Evolutionary conservation across 2,113 vertebrate genomes (phyloP).

Genomic region (Okapia johnstoni): DNA sequence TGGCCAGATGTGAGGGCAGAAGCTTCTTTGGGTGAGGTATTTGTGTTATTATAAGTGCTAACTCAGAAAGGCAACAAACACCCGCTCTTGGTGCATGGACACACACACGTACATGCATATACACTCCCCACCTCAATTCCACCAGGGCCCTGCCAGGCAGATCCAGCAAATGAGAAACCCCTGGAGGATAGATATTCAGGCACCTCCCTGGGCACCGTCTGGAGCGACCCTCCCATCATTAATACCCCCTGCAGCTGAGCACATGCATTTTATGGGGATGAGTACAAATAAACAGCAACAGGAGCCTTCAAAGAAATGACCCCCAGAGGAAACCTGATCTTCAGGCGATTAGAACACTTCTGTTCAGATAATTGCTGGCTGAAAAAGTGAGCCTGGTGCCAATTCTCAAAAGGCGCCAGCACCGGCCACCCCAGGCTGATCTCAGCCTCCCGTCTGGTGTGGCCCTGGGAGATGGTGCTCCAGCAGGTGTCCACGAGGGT

Average conservation of each 20-base stretch:
- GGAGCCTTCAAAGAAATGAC: constrained; percentile 39
- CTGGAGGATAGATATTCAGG: neutral
- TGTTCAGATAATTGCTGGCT: constrained; percentile 47
- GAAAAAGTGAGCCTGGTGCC: constrained; percentile 31
- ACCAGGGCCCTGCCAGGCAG: neutral
- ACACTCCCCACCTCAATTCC: neutral
- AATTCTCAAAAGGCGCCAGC: neutral
- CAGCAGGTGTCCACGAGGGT: neutral
- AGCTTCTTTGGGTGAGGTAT: neutral
- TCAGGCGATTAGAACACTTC: constrained; percentile 51
- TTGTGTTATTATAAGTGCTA: neutral
- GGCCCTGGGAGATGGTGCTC: accelerated
- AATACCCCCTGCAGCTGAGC: neutral
- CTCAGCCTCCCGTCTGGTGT: accelerated
- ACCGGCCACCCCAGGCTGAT: neutral
- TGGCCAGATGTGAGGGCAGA: neutral
- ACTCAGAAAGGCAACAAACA: neutral
- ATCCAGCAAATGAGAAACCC: neutral
- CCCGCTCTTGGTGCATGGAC: neutral
- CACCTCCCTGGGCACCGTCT: neutral
- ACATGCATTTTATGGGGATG: constrained; percentile 19
- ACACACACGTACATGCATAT: neutral
- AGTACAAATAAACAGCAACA: constrained; percentile 65
- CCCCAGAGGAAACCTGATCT: constrained; percentile 69
- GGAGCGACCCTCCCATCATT: neutral